These are phyloP conservation scores for Caenorhabditis zanzibari DNA, from an alignment of 2,888 invertebrate genomes.

Conservation along the genomic window DNA sequence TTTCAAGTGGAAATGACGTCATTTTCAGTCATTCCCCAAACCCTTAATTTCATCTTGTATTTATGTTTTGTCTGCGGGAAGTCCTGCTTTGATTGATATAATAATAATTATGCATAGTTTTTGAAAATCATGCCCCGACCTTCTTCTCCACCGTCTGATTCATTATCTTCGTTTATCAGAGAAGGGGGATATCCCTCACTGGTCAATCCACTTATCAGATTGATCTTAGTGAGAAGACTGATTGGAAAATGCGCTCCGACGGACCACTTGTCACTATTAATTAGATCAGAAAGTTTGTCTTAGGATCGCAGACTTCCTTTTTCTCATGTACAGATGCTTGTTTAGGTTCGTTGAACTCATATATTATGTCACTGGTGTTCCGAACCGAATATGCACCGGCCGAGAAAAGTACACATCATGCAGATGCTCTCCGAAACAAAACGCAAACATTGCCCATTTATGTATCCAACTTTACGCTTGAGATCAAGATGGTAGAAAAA, in stretches of 20 bases:
- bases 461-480: conserved; percentile 6
- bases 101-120: conserved; percentile 23
- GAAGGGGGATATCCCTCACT: conserved; percentile 32
- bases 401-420: conserved; percentile 15
- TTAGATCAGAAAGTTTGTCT: conserved; percentile 1
- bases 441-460: conserved; percentile 12
- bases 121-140: conserved; percentile 14
- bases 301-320: neutral
- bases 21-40: conserved; percentile 14
- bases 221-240: conserved; percentile 33
- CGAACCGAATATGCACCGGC: conserved; percentile 1
- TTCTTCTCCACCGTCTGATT: neutral
- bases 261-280: conserved; percentile 7
- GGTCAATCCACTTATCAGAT: conserved; percentile 24
- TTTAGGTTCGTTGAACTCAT: conserved; percentile 16
- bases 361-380: conserved; percentile 25
- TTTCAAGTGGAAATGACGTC: conserved; percentile 35
- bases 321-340: neutral
- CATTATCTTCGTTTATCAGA: conserved; percentile 24
- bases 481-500: neutral
- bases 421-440: neutral
- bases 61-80: neutral
- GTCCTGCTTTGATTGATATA: conserved; percentile 11
- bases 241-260: conserved; percentile 24
- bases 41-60: conserved; percentile 25